Evolutionary conservation across 2,797 vertebrate genomes (phyloP).

Genomic region (Nasua narica): DNA sequence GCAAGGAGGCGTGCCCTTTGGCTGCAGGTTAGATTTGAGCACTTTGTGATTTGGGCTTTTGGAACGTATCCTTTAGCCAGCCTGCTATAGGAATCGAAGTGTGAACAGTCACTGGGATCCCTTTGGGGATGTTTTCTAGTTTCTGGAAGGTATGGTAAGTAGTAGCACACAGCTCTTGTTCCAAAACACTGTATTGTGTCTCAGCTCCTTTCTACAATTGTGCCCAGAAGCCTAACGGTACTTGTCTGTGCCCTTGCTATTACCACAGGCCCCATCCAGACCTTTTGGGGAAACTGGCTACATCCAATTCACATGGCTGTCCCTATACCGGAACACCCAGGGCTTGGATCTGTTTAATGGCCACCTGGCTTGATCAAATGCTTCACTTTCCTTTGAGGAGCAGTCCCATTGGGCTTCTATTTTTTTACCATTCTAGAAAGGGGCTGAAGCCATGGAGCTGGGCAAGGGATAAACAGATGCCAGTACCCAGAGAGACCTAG

Average conservation of each 20-base stretch:
- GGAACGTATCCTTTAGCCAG: background rate
- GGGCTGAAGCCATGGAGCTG: too few species aligned
- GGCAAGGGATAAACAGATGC: background rate
- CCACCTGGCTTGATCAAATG: background rate
- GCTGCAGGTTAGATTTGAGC: background rate
- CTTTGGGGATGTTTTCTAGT: background rate
- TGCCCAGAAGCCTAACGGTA: background rate
- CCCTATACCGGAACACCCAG: background rate
- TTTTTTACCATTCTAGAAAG: too few species aligned
- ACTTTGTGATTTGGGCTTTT: background rate
- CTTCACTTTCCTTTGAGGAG: background rate
- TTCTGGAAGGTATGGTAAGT: background rate
- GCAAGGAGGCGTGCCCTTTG: background rate
- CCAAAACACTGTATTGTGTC: background rate
- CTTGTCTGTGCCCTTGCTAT: background rate
- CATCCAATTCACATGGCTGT: background rate
- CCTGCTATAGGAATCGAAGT: background rate
- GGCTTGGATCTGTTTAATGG: background rate
- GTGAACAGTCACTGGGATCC: background rate
- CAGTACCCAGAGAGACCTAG: background rate
- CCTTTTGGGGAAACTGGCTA: background rate
- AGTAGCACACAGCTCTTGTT: background rate
- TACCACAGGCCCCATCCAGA: background rate
- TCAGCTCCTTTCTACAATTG: background rate
- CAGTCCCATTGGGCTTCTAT: background rate